Percentiles rank a stretch among this genome's conserved stretches.
These are phyloP conservation scores for Lytechinus variegatus DNA, from an alignment of 35 echinoderm and acorn worm genomes.

Conservation along the genomic window DNA sequence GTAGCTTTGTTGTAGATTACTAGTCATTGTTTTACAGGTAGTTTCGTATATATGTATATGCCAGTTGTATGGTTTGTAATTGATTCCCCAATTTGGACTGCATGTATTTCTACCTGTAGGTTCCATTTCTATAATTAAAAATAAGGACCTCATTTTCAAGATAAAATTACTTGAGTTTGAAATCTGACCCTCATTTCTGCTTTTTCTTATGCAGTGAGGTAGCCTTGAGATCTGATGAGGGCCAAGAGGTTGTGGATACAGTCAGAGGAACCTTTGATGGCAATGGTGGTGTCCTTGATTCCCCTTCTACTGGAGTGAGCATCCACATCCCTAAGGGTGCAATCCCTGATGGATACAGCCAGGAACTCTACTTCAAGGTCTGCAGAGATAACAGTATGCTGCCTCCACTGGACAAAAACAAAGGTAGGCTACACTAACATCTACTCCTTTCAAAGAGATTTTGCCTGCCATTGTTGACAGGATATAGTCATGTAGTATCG, in stretches of 20 bases:
- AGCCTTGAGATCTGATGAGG: conserved; percentile 78
- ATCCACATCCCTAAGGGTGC: conserved; percentile 92
- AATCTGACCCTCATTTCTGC: not conserved
- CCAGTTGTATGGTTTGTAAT: not conserved
- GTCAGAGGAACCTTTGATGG: conserved; percentile 79
- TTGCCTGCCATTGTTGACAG: too few relatives aligned
- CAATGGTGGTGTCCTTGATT: conserved; percentile 75
- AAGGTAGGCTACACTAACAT: conserved; percentile 59
- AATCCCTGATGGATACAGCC: conserved; percentile 78
- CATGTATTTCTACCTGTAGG: too few relatives aligned
- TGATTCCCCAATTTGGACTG: too few relatives aligned
- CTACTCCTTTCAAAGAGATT: not conserved
- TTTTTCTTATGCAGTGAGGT: conserved; percentile 63
- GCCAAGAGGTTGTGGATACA: conserved; percentile 83
- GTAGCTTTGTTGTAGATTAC: too few relatives aligned
- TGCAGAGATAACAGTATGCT: conserved; percentile 91
- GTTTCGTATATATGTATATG: too few relatives aligned
- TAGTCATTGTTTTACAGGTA: too few relatives aligned
- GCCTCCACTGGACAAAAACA: conserved; percentile 90
- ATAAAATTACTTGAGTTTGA: too few relatives aligned
- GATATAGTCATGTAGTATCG: too few relatives aligned
- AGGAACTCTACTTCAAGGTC: conserved; percentile 98
- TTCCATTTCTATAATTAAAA: too few relatives aligned
- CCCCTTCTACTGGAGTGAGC: conserved; percentile 88
- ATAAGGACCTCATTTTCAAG: too few relatives aligned